A percentile compares a stretch with the other conserved stretches of the same genome.
Conservation (phyloP, 2,888 invertebrate species). For the Cerastis leucographa region DNA sequence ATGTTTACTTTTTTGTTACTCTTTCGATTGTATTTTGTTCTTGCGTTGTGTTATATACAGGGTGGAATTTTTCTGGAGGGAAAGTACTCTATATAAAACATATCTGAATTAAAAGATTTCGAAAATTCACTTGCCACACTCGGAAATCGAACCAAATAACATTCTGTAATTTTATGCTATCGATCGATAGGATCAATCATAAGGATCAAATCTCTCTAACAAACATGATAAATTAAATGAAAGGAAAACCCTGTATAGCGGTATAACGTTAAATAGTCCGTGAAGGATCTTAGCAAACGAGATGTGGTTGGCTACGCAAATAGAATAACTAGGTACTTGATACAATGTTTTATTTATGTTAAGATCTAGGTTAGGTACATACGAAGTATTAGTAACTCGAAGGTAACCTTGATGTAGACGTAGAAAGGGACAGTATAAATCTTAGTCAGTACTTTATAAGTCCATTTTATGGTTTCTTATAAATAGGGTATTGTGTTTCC, state of each 20-base stretch:
- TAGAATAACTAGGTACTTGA: constrained; percentile 47
- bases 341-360: constrained; percentile 44
- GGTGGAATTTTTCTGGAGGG: too few species aligned
- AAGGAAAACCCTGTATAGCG: neutral
- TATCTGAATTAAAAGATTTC: too few species aligned
- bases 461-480: neutral
- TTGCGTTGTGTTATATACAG: neutral
- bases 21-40: neutral
- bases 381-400: neutral
- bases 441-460: neutral
- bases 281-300: constrained; percentile 48
- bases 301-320: constrained; percentile 27
- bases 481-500: neutral
- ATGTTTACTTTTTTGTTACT: neutral
- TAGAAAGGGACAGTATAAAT: constrained; percentile 23
- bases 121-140: too few species aligned
- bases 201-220: too few species aligned
- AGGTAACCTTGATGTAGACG: neutral
- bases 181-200: too few species aligned
- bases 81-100: too few species aligned
- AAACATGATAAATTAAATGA: too few species aligned
- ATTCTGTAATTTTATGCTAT: too few species aligned
- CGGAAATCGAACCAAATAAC: too few species aligned
- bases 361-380: constrained; percentile 29
- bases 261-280: constrained; percentile 51